Evolutionary conservation across 2,113 vertebrate species (phyloP).

Genomic region (Periophthalmus modestus): DNA sequence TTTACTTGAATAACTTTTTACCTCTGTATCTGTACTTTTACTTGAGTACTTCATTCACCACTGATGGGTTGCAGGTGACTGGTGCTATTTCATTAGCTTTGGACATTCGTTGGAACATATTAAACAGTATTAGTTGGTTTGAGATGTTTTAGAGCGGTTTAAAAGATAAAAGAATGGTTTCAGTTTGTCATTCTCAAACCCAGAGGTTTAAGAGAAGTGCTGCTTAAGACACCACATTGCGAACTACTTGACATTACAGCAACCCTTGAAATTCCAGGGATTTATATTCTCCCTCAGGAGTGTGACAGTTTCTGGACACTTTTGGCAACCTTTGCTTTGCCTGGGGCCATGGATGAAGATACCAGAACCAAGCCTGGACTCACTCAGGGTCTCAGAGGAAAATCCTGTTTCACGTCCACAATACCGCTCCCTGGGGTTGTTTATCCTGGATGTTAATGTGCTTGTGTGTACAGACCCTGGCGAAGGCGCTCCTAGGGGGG

Average conservation of each 20-base stretch:
- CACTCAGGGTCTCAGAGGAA: constrained; percentile 60
- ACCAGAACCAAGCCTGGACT: constrained; percentile 44
- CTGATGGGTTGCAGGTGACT: no score
- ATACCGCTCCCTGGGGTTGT: constrained; percentile 66
- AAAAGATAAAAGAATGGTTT: no score
- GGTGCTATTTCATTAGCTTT: no score
- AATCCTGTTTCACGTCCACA: constrained; percentile 70
- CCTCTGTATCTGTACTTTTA: no score
- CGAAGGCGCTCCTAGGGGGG: constrained; percentile 8
- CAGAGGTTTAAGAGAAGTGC: background rate
- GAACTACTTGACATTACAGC: background rate
- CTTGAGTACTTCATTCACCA: no score
- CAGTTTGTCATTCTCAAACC: no score
- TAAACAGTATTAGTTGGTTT: no score
- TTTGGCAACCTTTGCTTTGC: constrained; percentile 23
- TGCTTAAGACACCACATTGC: background rate
- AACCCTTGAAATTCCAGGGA: background rate
- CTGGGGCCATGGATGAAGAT: constrained; percentile 41
- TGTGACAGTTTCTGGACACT: constrained; percentile 14
- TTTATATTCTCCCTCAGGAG: constrained; percentile 4
- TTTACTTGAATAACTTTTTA: no score
- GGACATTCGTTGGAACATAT: no score
- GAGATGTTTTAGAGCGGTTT: no score
- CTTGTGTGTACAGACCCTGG: constrained; percentile 54
- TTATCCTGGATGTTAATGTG: constrained; percentile 74